These are phyloP conservation scores for Bhutanitis thaidina DNA, from an alignment of 2,888 invertebrate genomes.

Conservation along the genomic window DNA sequence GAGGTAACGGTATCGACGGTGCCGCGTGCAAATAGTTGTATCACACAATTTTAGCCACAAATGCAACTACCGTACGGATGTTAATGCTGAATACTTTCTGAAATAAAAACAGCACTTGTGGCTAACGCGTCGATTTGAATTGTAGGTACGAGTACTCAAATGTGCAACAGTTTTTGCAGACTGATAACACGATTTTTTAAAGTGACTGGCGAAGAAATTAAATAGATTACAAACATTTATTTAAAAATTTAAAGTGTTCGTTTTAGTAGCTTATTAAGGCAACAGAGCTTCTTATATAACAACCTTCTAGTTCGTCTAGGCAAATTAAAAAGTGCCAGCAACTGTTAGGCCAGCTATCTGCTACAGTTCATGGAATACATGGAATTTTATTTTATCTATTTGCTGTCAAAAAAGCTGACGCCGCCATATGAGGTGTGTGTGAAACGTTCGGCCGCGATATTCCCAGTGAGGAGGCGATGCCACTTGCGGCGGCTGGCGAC, in stretches of 20 bases:
- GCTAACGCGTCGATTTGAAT: too few relatives aligned
- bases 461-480: constrained; percentile 50
- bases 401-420: constrained; percentile 48
- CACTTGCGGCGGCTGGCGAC: constrained; percentile 55
- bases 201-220: too few relatives aligned
- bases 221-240: too few relatives aligned
- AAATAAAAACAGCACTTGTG: too few relatives aligned
- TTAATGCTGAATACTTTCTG: not conserved
- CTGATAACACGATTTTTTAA: too few relatives aligned
- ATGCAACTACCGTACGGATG: constrained; percentile 13
- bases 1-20: constrained; percentile 56
- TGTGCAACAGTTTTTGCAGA: too few relatives aligned
- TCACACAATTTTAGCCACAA: constrained; percentile 32
- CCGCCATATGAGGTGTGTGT: constrained; percentile 59
- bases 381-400: constrained; percentile 42
- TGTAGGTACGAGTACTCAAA: too few relatives aligned
- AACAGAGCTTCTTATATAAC: not conserved
- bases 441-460: constrained; percentile 57
- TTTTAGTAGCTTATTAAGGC: too few relatives aligned
- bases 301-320: not conserved
- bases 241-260: too few relatives aligned
- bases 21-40: constrained; percentile 47
- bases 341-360: constrained; percentile 1
- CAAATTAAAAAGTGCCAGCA: constrained; percentile 4
- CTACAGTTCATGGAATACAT: constrained; percentile 16